phyloP scores from a whole-genome alignment of 2,888 invertebrate species.

The Parnassius mnemosyne region DNA sequence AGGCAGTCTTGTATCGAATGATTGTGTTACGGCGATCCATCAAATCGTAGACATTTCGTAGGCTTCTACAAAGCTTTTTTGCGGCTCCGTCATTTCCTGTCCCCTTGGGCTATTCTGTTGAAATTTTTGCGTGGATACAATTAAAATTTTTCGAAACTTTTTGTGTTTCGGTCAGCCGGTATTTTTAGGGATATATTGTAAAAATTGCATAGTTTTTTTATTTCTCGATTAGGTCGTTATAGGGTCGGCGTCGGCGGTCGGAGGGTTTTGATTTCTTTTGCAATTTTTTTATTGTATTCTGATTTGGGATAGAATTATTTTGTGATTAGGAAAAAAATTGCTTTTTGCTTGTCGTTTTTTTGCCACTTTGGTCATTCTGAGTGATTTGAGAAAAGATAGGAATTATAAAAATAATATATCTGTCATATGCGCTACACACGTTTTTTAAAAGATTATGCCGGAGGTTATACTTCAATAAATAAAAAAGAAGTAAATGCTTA shows the following conservation, averaged over 20 bases:
- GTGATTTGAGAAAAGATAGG: neutral
- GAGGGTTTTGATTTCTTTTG: slow-evolving; percentile 46
- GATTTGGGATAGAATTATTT: slow-evolving; percentile 4
- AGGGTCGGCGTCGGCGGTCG: slow-evolving; percentile 40
- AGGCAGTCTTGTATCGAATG: slow-evolving; percentile 64
- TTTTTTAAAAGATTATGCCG: too few species aligned
- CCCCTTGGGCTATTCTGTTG: slow-evolving; percentile 54
- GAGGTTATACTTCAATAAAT: too few species aligned
- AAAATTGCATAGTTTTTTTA: slow-evolving; percentile 44
- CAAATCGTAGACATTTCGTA: slow-evolving; percentile 68
- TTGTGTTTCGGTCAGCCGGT: slow-evolving; percentile 67
- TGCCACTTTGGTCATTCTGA: neutral
- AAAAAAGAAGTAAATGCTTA: too few species aligned
- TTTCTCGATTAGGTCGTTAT: slow-evolving; percentile 50
- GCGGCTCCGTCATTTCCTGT: slow-evolving; percentile 74
- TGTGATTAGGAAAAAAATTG: slow-evolving; percentile 12
- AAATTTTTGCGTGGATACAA: slow-evolving; percentile 70
- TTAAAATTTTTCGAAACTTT: slow-evolving; percentile 61
- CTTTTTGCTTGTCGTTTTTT: neutral
- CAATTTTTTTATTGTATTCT: slow-evolving; percentile 32
- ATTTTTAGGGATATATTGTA: slow-evolving; percentile 56
- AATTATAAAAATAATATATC: too few species aligned
- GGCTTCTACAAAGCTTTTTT: slow-evolving; percentile 68
- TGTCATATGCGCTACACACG: too few species aligned
- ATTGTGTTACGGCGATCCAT: slow-evolving; percentile 78